Base-by-base conservation (phyloP, 2,888 invertebrate species). In the Zeuzera pyrina region DNA sequence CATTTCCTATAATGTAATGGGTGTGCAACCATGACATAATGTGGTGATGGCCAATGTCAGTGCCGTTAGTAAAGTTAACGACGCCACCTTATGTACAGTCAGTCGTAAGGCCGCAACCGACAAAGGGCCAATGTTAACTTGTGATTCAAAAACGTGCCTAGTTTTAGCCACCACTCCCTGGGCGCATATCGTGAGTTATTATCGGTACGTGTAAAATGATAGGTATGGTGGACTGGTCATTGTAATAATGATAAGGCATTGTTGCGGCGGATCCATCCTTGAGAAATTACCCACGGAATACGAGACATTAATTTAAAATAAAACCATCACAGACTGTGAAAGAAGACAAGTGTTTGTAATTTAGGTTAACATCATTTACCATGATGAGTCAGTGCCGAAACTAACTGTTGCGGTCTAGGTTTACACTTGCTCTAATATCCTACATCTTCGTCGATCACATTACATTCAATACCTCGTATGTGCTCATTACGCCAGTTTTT, bases 361-460 rank as follows among this genome's bases (percentile, higher is more conserved):
- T 63, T 51, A 53, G 68, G 66, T 70, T 66, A 68, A 59, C 54
- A 66, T 63, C 52, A 57, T 63, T 70, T 56, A 49, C 50, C 47
- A 27, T 52, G 62, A 57, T 71, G 73, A 77, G 56, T 76, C 73
- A 72, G 59, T 56, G 50, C 45, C 46, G 47, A 46, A 58, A 43
- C 53, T 70, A 69, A 76, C 70, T 63, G 70, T 69, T 57, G 54
- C 54, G 43, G 51, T 58, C 62, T 71, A 66, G 61, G 66, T 69
- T 57, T 48, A 47, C 60, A 55, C 52, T 56, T 62, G 78, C 53
- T 72, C 81, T 54, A 66, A 57, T 77, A 71, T 55, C 76, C 78
- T 52, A 77, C 68, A 70, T 79, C 55, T 65, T 63, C 62, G 58
- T 53, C 57, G 62, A 70, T 69, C 60, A 59, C 50, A 57, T 68